Evolutionary conservation across 2,797 vertebrate species (phyloP).

Genomic region (Psittacula derbiana): DNA sequence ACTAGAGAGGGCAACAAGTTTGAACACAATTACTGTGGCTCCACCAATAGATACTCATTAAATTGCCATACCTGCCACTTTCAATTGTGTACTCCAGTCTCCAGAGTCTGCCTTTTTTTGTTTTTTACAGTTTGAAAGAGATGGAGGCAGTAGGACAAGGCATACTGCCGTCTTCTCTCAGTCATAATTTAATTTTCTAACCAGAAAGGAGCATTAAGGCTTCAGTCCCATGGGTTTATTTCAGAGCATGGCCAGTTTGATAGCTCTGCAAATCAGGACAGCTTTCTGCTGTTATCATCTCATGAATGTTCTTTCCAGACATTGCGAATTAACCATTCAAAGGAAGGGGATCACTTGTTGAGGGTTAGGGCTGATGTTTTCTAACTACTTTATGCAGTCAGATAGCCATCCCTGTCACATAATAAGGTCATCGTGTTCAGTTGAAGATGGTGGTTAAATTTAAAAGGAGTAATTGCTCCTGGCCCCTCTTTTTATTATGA

Average conservation of each 20-base stretch:
- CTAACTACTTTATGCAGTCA: neutral
- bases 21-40: conserved; percentile 26
- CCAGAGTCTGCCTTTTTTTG: neutral
- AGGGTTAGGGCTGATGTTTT: neutral
- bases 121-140: neutral
- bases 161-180: neutral
- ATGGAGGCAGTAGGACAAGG: neutral
- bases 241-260: neutral
- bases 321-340: neutral
- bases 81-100: neutral
- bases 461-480: neutral
- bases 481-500: neutral
- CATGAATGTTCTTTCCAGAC: neutral
- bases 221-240: neutral
- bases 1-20: neutral
- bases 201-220: neutral
- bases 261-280: neutral
- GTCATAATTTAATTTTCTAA: neutral
- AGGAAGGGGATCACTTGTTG: neutral
- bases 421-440: neutral
- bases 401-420: neutral
- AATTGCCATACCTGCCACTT: conserved; percentile 7
- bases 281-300: neutral
- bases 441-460: neutral
- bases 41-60: conserved; percentile 9